Evolutionary conservation across 2,888 invertebrate species (phyloP).

Genomic region (Cheiracanthium punctorium): DNA sequence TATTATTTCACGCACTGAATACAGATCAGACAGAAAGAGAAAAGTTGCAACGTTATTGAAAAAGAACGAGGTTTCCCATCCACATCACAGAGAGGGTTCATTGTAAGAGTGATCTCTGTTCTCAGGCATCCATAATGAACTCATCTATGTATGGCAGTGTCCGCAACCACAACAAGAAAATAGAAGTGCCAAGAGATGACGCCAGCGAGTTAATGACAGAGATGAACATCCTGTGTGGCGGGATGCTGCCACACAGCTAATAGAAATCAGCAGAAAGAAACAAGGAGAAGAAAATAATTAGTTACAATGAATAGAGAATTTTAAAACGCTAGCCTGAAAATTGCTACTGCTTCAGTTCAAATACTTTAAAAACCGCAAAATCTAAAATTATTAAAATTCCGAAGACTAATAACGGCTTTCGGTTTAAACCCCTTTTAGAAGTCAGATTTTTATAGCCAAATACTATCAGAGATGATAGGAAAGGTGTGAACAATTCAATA

Average conservation of each 20-base stretch:
- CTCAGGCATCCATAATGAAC: constrained; percentile 1
- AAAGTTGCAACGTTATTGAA: not conserved
- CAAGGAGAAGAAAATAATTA: too few relatives aligned
- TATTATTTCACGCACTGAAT: not conserved
- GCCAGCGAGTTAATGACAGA: not conserved
- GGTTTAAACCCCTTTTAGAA: too few relatives aligned
- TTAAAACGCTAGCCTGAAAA: too few relatives aligned
- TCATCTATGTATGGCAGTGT: not conserved
- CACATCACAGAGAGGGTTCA: not conserved
- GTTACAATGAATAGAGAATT: not conserved
- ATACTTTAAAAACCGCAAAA: too few relatives aligned
- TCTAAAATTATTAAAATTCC: too few relatives aligned
- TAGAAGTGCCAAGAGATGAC: not conserved
- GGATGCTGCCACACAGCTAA: not conserved
- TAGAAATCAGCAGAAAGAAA: too few relatives aligned
- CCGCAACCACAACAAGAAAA: not conserved
- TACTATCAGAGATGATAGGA: too few relatives aligned
- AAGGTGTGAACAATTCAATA: too few relatives aligned
- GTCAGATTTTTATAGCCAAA: too few relatives aligned
- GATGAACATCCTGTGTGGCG: constrained; percentile 5
- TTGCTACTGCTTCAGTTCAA: too few relatives aligned
- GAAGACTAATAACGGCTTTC: too few relatives aligned
- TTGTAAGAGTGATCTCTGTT: not conserved
- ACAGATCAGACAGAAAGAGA: not conserved
- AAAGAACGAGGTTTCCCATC: not conserved